Conservation (phyloP, 2,888 invertebrate genomes). For the Myathropa florea region DNA sequence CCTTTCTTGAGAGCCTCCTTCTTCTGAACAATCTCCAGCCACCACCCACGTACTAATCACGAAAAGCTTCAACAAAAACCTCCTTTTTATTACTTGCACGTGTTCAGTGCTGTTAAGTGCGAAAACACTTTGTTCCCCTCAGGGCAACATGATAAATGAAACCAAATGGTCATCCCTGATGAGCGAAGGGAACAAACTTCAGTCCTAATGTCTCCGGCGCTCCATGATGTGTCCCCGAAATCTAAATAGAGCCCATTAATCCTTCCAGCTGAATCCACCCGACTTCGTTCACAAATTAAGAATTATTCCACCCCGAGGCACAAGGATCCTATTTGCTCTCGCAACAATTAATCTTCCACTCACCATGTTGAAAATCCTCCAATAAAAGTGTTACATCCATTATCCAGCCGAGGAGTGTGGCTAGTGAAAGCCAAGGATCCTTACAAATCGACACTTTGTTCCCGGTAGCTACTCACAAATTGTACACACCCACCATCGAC, state of each 20-base stretch:
- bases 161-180: too few species aligned
- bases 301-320: not conserved
- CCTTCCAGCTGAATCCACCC: slow-evolving; percentile 20
- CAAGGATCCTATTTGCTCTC: not conserved
- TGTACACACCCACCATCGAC: slow-evolving; percentile 14
- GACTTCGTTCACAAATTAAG: slow-evolving; percentile 30
- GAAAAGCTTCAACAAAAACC: too few species aligned
- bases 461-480: slow-evolving; percentile 57
- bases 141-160: too few species aligned
- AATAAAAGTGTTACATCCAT: slow-evolving; percentile 64
- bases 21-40: too few species aligned
- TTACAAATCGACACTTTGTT: slow-evolving; percentile 60
- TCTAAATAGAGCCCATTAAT: not conserved
- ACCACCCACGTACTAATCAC: too few species aligned
- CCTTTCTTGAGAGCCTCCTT: too few species aligned
- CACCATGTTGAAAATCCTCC: slow-evolving; percentile 65
- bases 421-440: not conserved
- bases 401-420: not conserved
- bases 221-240: not conserved
- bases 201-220: too few species aligned
- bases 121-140: too few species aligned
- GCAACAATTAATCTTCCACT: not conserved
- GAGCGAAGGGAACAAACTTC: not conserved
- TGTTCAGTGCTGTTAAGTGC: too few species aligned
- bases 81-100: too few species aligned